Base-by-base conservation (phyloP, 2,113 vertebrate species). In the Mesoclemmys tuberculata region DNA sequence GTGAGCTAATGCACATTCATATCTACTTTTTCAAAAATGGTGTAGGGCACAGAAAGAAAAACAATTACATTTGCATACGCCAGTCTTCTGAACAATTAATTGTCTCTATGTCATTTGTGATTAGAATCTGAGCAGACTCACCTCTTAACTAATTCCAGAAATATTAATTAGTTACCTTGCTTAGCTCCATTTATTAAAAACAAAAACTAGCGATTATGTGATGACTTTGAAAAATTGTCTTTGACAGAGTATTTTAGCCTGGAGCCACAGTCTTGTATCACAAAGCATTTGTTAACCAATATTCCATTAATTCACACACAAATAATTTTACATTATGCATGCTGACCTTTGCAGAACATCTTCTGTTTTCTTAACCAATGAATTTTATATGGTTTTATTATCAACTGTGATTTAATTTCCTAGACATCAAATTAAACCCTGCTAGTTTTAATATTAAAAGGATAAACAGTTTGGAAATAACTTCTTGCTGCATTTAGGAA, bases 241-340 rank as follows among this genome's bases (percentile, higher is more conserved):
- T 86, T 92, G 75, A 68, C 31, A 35, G 8, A 31, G 2, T 12
- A 77, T 49, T 89, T 79, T 46, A 91, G 55, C 74, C 74, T 95
- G 52, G 85, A 92, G 74, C 80, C 46, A 79, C n/a, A 77, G 27
- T 10, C 79, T 79, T 87, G 24, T 49, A 92, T 85, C 75, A 82
- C 41, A 87, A 90, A 85, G 5, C 13, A 46, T 89, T 80, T 92
- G 27, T 94, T 90, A 96, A 52, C 75, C 58, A 91, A 74, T 93
- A 95, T 92, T 94, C 88, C 61, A 80, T 89, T 85, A 92, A 84
- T 92, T 90, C 87, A 68, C 5, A 83, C 44, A 85, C 21, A 95
- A 96, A 93, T 87, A 92, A 77, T 58, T 84, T 92, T 89, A 56
- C 75, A 78, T 93, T 90, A 91, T 93, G 51, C 79, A 93, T 54